Evolutionary conservation across 2,888 invertebrate species (phyloP), one percentile per base, ranked within the genome.

Genomic region (Ecdyonurus torrentis): DNA sequence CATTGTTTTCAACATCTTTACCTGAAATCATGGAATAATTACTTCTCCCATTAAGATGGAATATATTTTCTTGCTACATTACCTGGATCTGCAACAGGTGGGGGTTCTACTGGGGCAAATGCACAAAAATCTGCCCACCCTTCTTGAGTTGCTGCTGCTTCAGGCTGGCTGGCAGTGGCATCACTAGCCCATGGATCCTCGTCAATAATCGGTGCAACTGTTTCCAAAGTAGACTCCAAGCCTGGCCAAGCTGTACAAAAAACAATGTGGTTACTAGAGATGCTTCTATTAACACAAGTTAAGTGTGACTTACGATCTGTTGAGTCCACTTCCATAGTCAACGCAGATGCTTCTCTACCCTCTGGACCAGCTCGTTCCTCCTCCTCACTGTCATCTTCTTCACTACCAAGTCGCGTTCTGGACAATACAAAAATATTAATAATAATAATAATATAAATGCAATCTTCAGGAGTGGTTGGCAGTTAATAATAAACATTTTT

Each of bases 271-370:
- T n/a, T n/a, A n/a, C n/a, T n/a, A n/a, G n/a, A n/a, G n/a, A n/a
- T n/a, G n/a, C n/a, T n/a, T n/a, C n/a, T n/a, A n/a, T n/a, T n/a
- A n/a, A 37, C n/a, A 55, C 55, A 20, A 55, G 5, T n/a, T 10
- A 20, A 2, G 19, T 2, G 23, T 61, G 1, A 72, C 76, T 74
- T 73, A 80, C 80, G 75, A 70, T 80, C 79, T 22, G 73, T 73
- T 10, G 71, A 66, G 68, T 76, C 74, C n/a, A 72, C 70, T 62
- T 80, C 79, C 70, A 76, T 77, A n/a, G 22, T 22, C 5, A n/a
- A 7, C 5, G 55, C 55, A 5, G 37, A 37, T 5, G 37, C 79
- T 77, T 66, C 77, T 75, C 67, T 75, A 66, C 58, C 68, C 68
- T 55, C 69, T 65, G 19, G 70, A 67, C 60, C 71, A 68, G 63